Evolutionary conservation across 2,888 invertebrate species (phyloP).

Genomic region (Idaea straminata): DNA sequence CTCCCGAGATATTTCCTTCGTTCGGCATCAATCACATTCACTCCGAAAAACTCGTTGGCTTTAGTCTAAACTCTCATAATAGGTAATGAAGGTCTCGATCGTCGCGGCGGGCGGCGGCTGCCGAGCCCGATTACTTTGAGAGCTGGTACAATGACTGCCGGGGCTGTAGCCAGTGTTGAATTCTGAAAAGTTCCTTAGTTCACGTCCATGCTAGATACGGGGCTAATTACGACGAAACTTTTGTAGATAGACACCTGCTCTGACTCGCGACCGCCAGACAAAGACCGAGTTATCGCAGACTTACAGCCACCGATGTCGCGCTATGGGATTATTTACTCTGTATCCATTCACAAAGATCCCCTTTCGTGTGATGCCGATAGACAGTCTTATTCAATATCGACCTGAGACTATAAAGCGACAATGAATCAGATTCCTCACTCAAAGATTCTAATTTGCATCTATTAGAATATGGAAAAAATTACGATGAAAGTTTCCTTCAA

Average conservation of each 20-base stretch:
- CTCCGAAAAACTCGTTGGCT: slow-evolving; percentile 79
- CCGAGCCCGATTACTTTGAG: slow-evolving; percentile 75
- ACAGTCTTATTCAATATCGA: slow-evolving; percentile 62
- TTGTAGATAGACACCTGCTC: slow-evolving; percentile 79
- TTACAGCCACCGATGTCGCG: slow-evolving; percentile 55
- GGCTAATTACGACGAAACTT: slow-evolving; percentile 77
- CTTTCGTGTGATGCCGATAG: slow-evolving; percentile 42
- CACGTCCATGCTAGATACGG: slow-evolving; percentile 72
- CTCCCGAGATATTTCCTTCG: slow-evolving; percentile 77
- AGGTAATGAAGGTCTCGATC: slow-evolving; percentile 78
- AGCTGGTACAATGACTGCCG: slow-evolving; percentile 71
- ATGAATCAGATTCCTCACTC: slow-evolving; percentile 48
- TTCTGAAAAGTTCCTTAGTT: slow-evolving; percentile 75
- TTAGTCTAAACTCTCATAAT: slow-evolving; percentile 81
- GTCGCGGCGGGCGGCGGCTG: slow-evolving; percentile 62
- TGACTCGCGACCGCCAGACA: slow-evolving; percentile 70
- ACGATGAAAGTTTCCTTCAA: slow-evolving; percentile 32
- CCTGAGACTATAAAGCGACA: slow-evolving; percentile 51
- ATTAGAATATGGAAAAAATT: slow-evolving; percentile 44
- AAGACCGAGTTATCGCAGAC: slow-evolving; percentile 76
- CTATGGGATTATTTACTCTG: slow-evolving; percentile 53
- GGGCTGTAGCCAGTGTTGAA: slow-evolving; percentile 72
- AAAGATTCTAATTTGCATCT: slow-evolving; percentile 34
- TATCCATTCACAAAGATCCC: slow-evolving; percentile 34
- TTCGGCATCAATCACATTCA: slow-evolving; percentile 79